phyloP scores from a whole-genome alignment of 2,113 vertebrate species.

The Phasianus colchicus region DNA sequence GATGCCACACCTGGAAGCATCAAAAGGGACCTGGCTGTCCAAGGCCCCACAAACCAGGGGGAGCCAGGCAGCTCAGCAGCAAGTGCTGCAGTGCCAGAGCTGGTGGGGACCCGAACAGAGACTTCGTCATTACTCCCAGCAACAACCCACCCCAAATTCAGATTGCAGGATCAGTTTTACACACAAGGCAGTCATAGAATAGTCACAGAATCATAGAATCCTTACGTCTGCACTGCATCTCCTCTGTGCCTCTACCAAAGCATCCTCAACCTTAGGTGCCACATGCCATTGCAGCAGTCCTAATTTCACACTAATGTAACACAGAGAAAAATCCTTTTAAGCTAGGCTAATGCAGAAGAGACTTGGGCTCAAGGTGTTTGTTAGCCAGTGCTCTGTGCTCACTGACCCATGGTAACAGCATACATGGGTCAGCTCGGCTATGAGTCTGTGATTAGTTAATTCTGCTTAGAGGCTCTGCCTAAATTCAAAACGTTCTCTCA shows the following conservation, averaged over 20 bases:
- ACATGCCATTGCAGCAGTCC: background rate
- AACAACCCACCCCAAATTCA: accelerated
- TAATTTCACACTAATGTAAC: background rate
- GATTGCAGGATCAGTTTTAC: accelerated
- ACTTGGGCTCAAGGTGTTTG: background rate
- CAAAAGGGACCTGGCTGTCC: background rate
- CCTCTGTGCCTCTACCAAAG: background rate
- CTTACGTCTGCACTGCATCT: background rate
- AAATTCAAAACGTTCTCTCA: background rate
- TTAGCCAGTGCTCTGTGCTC: background rate
- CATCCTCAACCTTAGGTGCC: background rate
- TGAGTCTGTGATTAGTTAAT: background rate
- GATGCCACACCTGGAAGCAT: background rate
- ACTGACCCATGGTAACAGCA: background rate
- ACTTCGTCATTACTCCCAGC: accelerated
- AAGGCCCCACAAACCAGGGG: background rate
- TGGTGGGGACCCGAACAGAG: accelerated
- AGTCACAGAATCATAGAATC: too few relatives aligned
- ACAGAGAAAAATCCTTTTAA: constrained; percentile 4
- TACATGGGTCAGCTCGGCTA: background rate
- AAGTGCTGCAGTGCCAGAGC: accelerated
- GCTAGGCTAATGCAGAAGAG: background rate
- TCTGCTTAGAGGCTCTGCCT: background rate
- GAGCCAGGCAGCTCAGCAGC: background rate
- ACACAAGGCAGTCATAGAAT: too few relatives aligned